These are phyloP conservation scores for Zoanthus sociatus DNA, from an alignment of 92 coral and sea anemone species.

Conservation along the genomic window DNA sequence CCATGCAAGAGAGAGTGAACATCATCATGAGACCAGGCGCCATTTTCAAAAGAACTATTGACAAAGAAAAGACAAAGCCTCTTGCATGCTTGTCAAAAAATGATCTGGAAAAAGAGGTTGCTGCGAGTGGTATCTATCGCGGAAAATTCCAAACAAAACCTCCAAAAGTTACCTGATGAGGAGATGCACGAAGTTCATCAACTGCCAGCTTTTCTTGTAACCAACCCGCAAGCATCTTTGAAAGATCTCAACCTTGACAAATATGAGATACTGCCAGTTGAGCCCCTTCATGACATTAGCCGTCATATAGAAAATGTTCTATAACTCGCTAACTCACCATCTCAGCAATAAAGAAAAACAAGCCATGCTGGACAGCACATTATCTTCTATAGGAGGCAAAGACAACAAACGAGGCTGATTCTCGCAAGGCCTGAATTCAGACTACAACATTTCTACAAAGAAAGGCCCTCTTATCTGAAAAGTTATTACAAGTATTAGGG, in stretches of 20 bases:
- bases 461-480: conserved; percentile 38
- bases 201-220: conserved; percentile 41
- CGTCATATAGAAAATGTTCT: neutral
- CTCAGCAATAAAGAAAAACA: conserved; percentile 35
- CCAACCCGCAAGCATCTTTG: conserved; percentile 7
- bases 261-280: conserved; percentile 69
- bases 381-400: conserved; percentile 45
- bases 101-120: conserved; percentile 37
- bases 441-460: conserved; percentile 46
- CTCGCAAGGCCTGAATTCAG: conserved; percentile 45
- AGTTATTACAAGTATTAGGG: conserved; percentile 26
- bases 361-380: conserved; percentile 24
- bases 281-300: conserved; percentile 49
- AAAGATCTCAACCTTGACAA: neutral
- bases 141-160: conserved; percentile 35
- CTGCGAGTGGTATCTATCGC: conserved; percentile 27
- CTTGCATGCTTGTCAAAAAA: conserved; percentile 25
- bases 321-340: conserved; percentile 60
- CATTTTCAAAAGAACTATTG: conserved; percentile 38
- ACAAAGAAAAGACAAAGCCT: conserved; percentile 52
- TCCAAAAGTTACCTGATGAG: conserved; percentile 19
- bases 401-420: conserved; percentile 59
- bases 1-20: conserved; percentile 57
- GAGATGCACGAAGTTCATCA: conserved; percentile 1
- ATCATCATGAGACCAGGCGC: conserved; percentile 51